Base-by-base conservation (phyloP, 2,888 invertebrate species). In the Acleris emargana region DNA sequence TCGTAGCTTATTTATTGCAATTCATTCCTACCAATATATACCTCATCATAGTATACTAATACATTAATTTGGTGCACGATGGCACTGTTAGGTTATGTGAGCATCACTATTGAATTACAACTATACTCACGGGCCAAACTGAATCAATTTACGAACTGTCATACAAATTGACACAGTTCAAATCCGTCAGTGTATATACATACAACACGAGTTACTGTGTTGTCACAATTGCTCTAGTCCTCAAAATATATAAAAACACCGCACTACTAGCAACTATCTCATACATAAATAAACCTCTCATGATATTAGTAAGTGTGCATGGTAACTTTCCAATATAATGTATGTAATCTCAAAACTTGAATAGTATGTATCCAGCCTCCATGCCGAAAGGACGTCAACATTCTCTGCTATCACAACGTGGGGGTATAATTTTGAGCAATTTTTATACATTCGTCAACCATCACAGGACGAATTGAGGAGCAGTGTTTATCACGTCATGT, bases 381-480 rank as follows among this genome's bases (percentile, higher is more conserved):
- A n/a, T 17, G 45, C 45, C 7, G 7, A 45, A 45, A 45, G 28
- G 49, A 49, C 25, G 32, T 49, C 18, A 73, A 71, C 66, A 73
- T 73, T 73, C 73, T 68, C 69, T 67, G 73, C 72, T 83, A 85
- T 82, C 82, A 86, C 84, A 69, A 69, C 69, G 71, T 50, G 71
- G 71, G 73, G 76, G 74, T 76, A 78, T 70, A 83, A 81, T 82
- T 86, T 88, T 88, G 87, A 88, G 88, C 87, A 87, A 87, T 76
- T 61, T 70, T 72, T 69, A 68, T 59, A 68, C 68, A 69, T 71
- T 54, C 45, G 57, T 71, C 64, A 57, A 62, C 54, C 64, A 45
- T 60, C 60, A 55, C 45, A 60, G 54, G 11, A 59, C 54, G 53
- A 51, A 60, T 38, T 13, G 38, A 32, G 38, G 38, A 38, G 38